Base-by-base conservation (phyloP, 2,888 invertebrate genomes). In the Hypercompe scribonia region DNA sequence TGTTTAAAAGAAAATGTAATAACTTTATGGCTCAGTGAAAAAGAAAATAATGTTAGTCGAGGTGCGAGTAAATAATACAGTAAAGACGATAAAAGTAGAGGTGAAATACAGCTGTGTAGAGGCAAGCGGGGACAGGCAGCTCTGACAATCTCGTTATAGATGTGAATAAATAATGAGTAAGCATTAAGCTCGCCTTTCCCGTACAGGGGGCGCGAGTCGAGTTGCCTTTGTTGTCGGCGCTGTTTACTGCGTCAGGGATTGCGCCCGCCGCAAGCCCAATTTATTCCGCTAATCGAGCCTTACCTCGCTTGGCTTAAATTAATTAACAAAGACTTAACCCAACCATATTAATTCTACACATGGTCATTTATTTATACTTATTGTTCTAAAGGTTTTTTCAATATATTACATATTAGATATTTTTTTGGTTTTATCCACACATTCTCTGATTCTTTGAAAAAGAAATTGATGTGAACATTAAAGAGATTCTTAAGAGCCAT, bases 151-250 rank as follows among this genome's bases (percentile, higher is more conserved):
- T 94, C 93, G 94, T 94, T 94, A 94, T 91, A 92, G 92, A 94
- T 91, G 94, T 95, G 94, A 95, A 95, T 95, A 94, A 95, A 94
- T 94, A 95, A 95, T 94, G 93, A 94, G 92, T 91, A 89, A 91
- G 93, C 93, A 94, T 93, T 93, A 93, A 93, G 91, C 90, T 87
- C 89, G 91, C 88, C 86, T 89, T 89, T 86, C 86, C 88, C 88
- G 89, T 84, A 86, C 84, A 77, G 84, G 88, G 89, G 90, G 85
- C 77, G 85, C 84, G 88, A 87, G 89, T 89, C 87, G 89, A 88
- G 88, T 85, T 88, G 91, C 92, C 92, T 94, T 94, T 94, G 94
- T 95, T 94, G 93, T 91, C 90, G 90, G 88, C 90, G 87, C 89
- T 93, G 91, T 93, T 92, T 91, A 93, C 94, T 90, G 90, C 91